A percentile compares a stretch with the other conserved stretches of the same genome.
phyloP scores from a whole-genome alignment of 2,797 vertebrate genomes.

The Mus minutoides region DNA sequence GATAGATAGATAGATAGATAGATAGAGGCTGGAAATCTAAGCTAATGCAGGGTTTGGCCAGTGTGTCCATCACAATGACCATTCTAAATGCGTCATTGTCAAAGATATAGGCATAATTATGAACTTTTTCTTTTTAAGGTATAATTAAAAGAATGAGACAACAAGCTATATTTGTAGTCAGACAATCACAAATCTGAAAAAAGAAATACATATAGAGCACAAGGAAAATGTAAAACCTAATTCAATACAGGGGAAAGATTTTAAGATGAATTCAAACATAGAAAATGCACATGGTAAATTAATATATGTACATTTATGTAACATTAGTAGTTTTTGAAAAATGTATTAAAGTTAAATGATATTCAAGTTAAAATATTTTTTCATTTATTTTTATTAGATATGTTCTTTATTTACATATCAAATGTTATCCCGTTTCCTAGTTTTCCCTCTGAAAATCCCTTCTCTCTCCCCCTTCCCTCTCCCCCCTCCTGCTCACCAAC shows the following conservation, averaged over 20 bases:
- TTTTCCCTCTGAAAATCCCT: too few species aligned
- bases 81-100: neutral
- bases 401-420: too few species aligned
- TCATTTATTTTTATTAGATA: too few species aligned
- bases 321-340: neutral
- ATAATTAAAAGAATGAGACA: neutral
- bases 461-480: too few species aligned
- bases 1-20: neutral
- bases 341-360: neutral
- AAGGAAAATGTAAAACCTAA: neutral
- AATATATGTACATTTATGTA: neutral
- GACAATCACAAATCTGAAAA: neutral
- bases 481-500: too few species aligned
- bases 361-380: conserved; percentile 14
- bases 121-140: neutral
- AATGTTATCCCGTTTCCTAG: too few species aligned
- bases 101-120: neutral
- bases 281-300: neutral
- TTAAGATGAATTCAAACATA: neutral
- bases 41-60: neutral
- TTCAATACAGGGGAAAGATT: neutral
- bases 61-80: fast-evolving
- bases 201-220: neutral
- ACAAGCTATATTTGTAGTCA: neutral
- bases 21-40: neutral